These are phyloP conservation scores for Reinhardtius hippoglossoides DNA, from an alignment of 2,113 vertebrate species.

Conservation along the genomic window DNA sequence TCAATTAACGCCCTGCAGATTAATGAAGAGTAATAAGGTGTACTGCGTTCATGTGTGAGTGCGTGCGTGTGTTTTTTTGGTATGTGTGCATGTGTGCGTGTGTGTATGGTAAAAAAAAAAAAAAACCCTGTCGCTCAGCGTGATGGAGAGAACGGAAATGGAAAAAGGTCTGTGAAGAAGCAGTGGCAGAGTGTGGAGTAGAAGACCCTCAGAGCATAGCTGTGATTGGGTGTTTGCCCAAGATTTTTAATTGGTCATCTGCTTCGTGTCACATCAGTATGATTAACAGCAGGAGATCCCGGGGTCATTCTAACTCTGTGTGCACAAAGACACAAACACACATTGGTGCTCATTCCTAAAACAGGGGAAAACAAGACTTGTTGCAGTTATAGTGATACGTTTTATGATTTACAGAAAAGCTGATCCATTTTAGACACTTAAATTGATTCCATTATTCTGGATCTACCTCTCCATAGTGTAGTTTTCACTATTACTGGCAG, in stretches of 20 bases:
- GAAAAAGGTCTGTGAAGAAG: slow-evolving; percentile 58
- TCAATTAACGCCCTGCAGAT: slow-evolving; percentile 87
- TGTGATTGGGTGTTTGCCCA: slow-evolving; percentile 61
- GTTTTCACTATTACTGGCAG: no score
- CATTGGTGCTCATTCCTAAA: not conserved
- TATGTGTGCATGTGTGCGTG: slow-evolving; percentile 35
- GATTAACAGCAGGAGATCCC: slow-evolving; percentile 53
- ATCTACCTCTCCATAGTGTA: no score
- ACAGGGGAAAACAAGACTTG: not conserved
- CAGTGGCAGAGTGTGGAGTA: slow-evolving; percentile 36
- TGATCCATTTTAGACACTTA: no score
- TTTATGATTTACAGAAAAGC: no score
- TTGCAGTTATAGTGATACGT: no score
- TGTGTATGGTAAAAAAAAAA: slow-evolving; percentile 7
- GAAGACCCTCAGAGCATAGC: slow-evolving; percentile 36
- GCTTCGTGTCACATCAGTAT: slow-evolving; percentile 49
- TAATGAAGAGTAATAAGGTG: slow-evolving; percentile 86
- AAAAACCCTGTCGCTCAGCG: slow-evolving; percentile 63
- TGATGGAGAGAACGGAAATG: slow-evolving; percentile 55
- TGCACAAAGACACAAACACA: slow-evolving; percentile 12
- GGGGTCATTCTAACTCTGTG: slow-evolving; percentile 38
- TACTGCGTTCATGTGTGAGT: slow-evolving; percentile 53
- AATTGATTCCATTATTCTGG: no score
- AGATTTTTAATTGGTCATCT: slow-evolving; percentile 76
- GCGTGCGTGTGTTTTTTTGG: slow-evolving; percentile 36